Evolutionary conservation across 2,113 vertebrate genomes (phyloP), one percentile per base, ranked within the genome.

Genomic region (Hystrix cristata): DNA sequence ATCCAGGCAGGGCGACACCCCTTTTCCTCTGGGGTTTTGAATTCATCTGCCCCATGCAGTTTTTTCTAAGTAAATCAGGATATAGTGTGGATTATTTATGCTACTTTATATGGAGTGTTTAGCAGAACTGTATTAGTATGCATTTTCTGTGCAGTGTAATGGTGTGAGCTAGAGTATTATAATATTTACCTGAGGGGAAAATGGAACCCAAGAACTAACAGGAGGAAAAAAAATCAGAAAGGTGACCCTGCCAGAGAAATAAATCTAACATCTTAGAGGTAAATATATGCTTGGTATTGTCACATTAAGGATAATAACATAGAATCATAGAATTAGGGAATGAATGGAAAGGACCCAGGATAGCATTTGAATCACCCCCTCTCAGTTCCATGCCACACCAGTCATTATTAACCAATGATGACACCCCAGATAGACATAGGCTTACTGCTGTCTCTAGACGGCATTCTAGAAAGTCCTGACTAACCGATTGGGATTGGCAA

Each of bases 21-120:
- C 4, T 6, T 29, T 80, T 15, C 65, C 29, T 2, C 72, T 67
- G 48, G 7, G 72, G 55, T 55, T 95, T 72, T 84, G 59, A 74
- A 94, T 85, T 95, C 57, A 69, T 91, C 87, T 95, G 27, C 51
- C 72, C 59, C 84, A 34, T 85, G 48, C 64, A 93, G 59, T 38
- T 60, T 92, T 97, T 92, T 72, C 91, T 57, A 53, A 94, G 82
- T 55, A 87, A 76, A 74, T 64, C 64, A 46, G 48, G 53, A 76
- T 46, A 7, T 53, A 81, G 29, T 84, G 1, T 87, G n/a, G 48
- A 81, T 93, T 92, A 88, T 69, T 91, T 91, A 91, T 74, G 62
- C 7, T 62, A 34, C 78, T 96, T 94, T 95, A 23, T 90, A 74
- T 53, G 65, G 90, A 90, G 69, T 51, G 38, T 60, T 98, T 92